Conservation (phyloP, 2,797 vertebrate species). For the Notolabrus celidotus region DNA sequence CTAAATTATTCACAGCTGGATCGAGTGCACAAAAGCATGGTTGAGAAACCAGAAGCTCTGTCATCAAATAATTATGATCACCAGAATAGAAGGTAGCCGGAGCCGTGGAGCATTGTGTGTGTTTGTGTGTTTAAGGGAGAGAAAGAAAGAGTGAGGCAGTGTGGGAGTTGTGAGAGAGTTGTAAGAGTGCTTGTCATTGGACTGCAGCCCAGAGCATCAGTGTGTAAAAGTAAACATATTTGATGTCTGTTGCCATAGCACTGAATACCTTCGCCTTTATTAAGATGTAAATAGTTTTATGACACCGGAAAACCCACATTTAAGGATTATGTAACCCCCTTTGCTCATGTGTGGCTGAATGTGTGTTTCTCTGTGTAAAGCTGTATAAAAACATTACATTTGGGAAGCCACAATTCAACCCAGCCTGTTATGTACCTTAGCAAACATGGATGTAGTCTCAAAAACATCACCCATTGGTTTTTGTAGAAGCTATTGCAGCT, state of each 20-base stretch:
- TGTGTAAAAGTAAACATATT: slow-evolving; percentile 44
- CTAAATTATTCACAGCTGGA: slow-evolving; percentile 91
- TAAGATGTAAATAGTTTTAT: not conserved
- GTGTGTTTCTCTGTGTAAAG: not conserved
- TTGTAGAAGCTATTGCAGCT: no score
- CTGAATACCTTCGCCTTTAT: slow-evolving; percentile 13
- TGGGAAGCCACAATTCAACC: no score
- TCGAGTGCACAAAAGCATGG: slow-evolving; percentile 84
- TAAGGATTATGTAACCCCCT: no score
- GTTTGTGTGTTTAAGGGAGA: slow-evolving; percentile 28
- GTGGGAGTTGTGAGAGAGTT: slow-evolving; percentile 57
- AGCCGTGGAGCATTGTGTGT: slow-evolving; percentile 34
- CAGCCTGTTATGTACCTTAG: no score
- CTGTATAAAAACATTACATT: no score
- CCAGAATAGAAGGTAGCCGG: slow-evolving; percentile 67
- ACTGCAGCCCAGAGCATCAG: slow-evolving; percentile 43
- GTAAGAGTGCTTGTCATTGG: slow-evolving; percentile 47
- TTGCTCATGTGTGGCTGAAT: not conserved
- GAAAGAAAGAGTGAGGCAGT: slow-evolving; percentile 31
- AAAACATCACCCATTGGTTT: no score
- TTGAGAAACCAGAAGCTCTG: slow-evolving; percentile 86
- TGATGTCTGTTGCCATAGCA: slow-evolving; percentile 29
- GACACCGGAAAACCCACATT: not conserved
- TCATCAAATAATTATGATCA: slow-evolving; percentile 87
- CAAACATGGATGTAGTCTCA: no score